Conservation (phyloP, 1,140 invertebrate species). For the Saccostrea glomerata region DNA sequence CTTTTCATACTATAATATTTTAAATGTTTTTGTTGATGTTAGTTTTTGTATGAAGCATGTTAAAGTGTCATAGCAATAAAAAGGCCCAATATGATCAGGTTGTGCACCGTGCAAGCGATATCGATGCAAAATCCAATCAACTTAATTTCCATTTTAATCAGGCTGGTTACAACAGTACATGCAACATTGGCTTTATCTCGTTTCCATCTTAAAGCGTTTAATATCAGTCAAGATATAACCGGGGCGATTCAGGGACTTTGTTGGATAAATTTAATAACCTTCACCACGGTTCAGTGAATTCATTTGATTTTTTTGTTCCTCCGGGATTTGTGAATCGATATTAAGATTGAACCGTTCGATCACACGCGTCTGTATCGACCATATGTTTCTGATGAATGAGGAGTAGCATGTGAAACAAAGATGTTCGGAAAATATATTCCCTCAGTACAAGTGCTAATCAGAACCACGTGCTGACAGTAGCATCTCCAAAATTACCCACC, state of each 20-base stretch:
- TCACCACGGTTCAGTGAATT: background rate
- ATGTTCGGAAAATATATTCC: background rate
- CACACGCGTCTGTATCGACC: background rate
- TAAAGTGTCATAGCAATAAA: too few species aligned
- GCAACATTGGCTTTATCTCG: background rate
- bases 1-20: too few species aligned
- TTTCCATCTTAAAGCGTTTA: background rate
- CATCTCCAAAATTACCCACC: background rate
- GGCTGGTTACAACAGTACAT: conserved; percentile 18
- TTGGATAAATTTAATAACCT: background rate
- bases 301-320: conserved; percentile 6
- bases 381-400: conserved; percentile 14
- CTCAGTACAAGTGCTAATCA: conserved; percentile 5
- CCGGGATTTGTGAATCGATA: background rate
- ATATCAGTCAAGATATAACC: background rate
- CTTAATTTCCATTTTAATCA: conserved; percentile 9
- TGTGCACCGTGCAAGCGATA: background rate
- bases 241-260: background rate
- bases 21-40: too few species aligned
- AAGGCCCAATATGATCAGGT: background rate
- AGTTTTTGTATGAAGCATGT: too few species aligned
- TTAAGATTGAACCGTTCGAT: background rate
- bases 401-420: conserved; percentile 18
- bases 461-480: background rate
- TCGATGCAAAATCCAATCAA: background rate